Base-by-base conservation (phyloP, 2,113 vertebrate genomes). In the Brachyistius frenatus region DNA sequence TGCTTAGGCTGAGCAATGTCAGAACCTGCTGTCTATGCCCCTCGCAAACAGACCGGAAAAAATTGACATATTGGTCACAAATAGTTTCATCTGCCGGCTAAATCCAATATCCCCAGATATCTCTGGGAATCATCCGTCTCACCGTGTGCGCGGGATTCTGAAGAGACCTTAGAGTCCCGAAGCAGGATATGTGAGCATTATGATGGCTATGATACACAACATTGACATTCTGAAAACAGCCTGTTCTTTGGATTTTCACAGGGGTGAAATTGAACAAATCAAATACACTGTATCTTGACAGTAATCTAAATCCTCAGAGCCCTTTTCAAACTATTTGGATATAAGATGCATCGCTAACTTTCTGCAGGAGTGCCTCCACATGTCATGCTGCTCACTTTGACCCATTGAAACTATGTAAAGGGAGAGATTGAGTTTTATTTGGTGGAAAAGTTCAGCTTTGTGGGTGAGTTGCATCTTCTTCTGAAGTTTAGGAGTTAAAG, bases 91-190 rank as follows among this genome's bases (percentile, higher is more conserved):
- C 89, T 88, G 80, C 66, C 5, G 66, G 66, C 79, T 89, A 88
- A 92, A 93, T 93, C 88, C 89, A 93, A 93, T 93, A 90, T 93
- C 87, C 90, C 76, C 55, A 57, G 84, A 92, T 93, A 92, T 94
- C 85, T 92, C 81, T 55, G 77, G 78, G 86, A 92, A 88, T 92
- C 84, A 93, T 93, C 85, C 52, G 56, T 93, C 86, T 90, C 80
- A 49, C 74, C 50, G 3, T 84, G 90, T 86, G 86, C 80, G 71
- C 4, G 52, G 85, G 87, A 87, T 89, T 90, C 66, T 86, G 85
- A 91, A 76, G 81, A 89, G 90, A 91, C 90, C 84, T 88, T n/a
- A 53, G 89, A 91, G 89, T 92, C 84, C 76, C 80, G 84, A 71
- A 89, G 88, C 88, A 76, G 89, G 88, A 86, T 88, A 88, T 92